phyloP scores from a whole-genome alignment of 2,113 vertebrate species.

The Silurus meridionalis region DNA sequence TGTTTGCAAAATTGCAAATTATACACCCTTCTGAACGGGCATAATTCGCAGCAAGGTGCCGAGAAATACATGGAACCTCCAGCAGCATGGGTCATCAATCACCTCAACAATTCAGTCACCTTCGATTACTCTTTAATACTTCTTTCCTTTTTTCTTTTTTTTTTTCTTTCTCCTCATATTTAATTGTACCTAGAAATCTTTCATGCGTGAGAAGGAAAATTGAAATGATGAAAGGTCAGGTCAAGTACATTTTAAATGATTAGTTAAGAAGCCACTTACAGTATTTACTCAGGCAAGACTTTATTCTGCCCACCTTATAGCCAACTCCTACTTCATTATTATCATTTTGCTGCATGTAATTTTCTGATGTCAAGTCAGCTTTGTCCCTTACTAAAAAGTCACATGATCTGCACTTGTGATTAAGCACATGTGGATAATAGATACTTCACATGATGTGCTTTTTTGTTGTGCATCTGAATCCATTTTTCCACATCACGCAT shows the following conservation, averaged over 20 bases:
- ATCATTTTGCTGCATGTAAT: not conserved
- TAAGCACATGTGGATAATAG: not conserved
- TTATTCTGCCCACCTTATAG: not conserved
- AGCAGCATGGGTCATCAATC: constrained; percentile 7
- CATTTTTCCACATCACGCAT: not conserved
- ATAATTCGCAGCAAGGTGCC: not conserved
- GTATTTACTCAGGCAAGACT: not conserved
- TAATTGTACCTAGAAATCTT: constrained; percentile 12
- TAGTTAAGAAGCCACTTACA: constrained; percentile 12
- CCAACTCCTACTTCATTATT: not conserved
- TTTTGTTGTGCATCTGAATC: not conserved
- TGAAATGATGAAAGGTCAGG: constrained; percentile 27
- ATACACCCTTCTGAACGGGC: not conserved
- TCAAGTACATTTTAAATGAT: constrained; percentile 10
- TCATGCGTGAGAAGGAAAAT: constrained; percentile 4
- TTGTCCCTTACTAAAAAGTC: not conserved
- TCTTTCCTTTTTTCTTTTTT: not conserved
- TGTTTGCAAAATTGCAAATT: not conserved
- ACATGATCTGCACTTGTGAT: not conserved
- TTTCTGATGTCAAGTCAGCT: not conserved
- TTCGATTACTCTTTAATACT: constrained; percentile 4
- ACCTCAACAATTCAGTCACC: constrained; percentile 17
- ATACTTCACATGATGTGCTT: not conserved
- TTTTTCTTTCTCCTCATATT: not conserved
- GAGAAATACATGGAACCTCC: not conserved